Conservation (phyloP, 2,113 vertebrate genomes). For the Chrysochloris asiatica region DNA sequence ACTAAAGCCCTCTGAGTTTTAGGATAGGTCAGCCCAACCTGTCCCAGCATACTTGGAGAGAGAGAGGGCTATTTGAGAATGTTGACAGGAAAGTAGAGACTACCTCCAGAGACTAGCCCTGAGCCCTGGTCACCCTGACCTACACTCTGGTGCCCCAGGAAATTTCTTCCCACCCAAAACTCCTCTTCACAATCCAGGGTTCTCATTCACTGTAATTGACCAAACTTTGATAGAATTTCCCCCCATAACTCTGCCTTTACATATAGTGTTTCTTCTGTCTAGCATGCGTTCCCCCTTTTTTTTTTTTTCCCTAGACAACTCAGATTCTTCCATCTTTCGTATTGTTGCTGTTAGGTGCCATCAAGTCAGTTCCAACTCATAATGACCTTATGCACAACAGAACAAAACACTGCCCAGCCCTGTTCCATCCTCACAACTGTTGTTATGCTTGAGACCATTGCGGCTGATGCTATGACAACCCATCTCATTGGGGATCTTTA, state of each 20-base stretch:
- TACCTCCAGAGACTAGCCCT: neutral
- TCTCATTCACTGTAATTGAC: neutral
- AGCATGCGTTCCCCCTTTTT: neutral
- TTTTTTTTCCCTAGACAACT: constrained; percentile 44
- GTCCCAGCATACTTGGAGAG: neutral
- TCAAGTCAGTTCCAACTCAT: too few relatives aligned
- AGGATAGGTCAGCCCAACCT: neutral
- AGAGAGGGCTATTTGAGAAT: neutral
- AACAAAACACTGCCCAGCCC: too few relatives aligned
- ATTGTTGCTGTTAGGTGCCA: too few relatives aligned
- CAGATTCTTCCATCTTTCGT: neutral
- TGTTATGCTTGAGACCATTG: too few relatives aligned
- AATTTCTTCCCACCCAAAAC: neutral
- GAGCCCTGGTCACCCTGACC: neutral
- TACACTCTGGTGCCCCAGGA: neutral
- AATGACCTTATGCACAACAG: too few relatives aligned
- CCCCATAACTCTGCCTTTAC: neutral
- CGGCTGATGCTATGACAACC: too few relatives aligned
- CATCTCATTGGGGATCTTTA: too few relatives aligned
- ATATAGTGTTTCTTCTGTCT: neutral
- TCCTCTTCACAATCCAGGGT: neutral
- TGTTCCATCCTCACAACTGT: too few relatives aligned
- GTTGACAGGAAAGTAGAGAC: neutral
- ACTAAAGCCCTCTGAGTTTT: neutral
- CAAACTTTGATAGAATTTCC: neutral